Evolutionary conservation across 2,888 invertebrate genomes (phyloP).

Genomic region (Lypha dubia): DNA sequence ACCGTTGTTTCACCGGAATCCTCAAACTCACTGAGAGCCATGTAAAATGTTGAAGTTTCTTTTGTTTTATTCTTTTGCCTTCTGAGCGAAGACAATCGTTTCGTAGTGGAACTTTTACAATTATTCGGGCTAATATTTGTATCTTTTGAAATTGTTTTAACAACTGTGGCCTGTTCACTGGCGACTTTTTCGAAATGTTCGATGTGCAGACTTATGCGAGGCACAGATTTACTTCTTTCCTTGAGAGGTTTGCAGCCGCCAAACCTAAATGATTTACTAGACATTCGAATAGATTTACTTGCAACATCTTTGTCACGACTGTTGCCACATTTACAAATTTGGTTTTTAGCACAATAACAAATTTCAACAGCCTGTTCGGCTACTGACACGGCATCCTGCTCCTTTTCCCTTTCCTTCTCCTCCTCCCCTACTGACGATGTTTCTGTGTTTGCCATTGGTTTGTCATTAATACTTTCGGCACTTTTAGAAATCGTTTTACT

Average conservation of each 20-base stretch:
- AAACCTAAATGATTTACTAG: conserved; percentile 50
- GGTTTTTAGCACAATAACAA: conserved; percentile 73
- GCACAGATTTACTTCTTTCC: conserved; percentile 83
- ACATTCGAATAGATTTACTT: conserved; percentile 30
- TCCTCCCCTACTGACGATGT: neutral
- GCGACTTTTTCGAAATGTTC: conserved; percentile 77
- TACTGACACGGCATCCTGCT: neutral
- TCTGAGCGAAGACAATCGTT: conserved; percentile 88
- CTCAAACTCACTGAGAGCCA: conserved; percentile 86
- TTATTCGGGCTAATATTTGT: conserved; percentile 87
- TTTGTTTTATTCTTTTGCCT: conserved; percentile 87
- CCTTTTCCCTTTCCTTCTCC: too few species aligned
- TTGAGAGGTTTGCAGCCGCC: conserved; percentile 78
- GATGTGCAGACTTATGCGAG: conserved; percentile 79
- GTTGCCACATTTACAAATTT: conserved; percentile 75
- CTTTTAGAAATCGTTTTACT: conserved; percentile 69
- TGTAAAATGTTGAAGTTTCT: conserved; percentile 88
- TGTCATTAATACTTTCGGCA: conserved; percentile 71
- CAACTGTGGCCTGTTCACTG: conserved; percentile 75
- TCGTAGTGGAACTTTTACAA: conserved; percentile 87
- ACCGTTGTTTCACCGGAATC: conserved; percentile 80
- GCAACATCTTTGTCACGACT: conserved; percentile 16
- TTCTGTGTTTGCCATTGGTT: conserved; percentile 22
- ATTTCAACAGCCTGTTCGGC: conserved; percentile 64
- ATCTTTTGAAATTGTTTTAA: conserved; percentile 26